Base-by-base conservation (phyloP, 1,140 invertebrate genomes). In the Bombus vancouverensis region DNA sequence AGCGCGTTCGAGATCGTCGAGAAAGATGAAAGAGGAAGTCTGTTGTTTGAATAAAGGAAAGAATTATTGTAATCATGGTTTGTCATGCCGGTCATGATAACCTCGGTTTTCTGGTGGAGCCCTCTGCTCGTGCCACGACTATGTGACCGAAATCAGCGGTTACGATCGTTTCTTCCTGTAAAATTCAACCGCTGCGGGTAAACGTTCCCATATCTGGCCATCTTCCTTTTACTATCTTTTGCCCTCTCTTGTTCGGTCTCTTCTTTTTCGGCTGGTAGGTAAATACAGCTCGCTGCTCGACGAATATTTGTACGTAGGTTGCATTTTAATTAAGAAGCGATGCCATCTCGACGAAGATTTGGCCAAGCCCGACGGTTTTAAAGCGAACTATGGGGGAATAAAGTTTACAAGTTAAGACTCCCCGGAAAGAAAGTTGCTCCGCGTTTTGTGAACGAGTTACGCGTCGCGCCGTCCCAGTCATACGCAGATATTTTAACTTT, bases 281-380 rank as follows among this genome's bases (percentile, higher is more conserved):
- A 70, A 72, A 68, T 32, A 47, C n/a, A n/a, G 32, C 47, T 34
- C 9, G 75, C 75, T n/a, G 65, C 53, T 62, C 28, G 2, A 85
- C 83, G 76, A 18, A 85, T 80, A 80, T 85, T 85, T 65, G 83
- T 80, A 85, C 83, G 83, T 37, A 70, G 83, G 68, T 80, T 80
- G 83, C 75, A 85, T 80, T 80, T 85, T 85, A 85, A 85, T 85
- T 85, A 85, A 80, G 68, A 85, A 71, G 68, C 47, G 83, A 83
- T 83, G 62, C 74, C 44, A 77, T 83, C 81, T 77, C 47, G 2
- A 22, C 53, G 32, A 68, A 47, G 76, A 37, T 80, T 80, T 25
- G 76, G n/a, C 44, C 53, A 75, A 47, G 12, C 59, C 2, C 8
- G 34, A 62, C n/a, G 66, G 39, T 34, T 44, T n/a, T 3, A 70